Evolutionary conservation across 2,888 invertebrate species (phyloP), one percentile per base, ranked within the genome.

Genomic region (Cabera pusaria): DNA sequence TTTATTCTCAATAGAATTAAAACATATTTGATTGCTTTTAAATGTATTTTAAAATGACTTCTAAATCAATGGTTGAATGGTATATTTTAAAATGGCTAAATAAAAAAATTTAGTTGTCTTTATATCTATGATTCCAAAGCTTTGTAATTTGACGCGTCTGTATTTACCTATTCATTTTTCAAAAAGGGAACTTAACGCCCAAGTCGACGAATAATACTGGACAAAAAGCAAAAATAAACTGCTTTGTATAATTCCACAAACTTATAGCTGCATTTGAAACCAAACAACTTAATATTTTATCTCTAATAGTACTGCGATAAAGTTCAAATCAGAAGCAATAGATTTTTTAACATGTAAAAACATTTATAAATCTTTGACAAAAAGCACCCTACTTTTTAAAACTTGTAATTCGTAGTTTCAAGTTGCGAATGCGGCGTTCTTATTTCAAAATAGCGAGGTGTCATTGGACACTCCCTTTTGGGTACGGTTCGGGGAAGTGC

Each of bases 401-500:
- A 83, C 75, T 76, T 80, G 80, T 88, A 88, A 88, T 88, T 87
- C 77, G 85, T 87, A 86, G 88, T 81, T 88, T 88, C 88, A 53
- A 77, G 75, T 88, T 87, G 83, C 87, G 77, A 86, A 78, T 81
- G 82, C 80, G 82, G 83, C 81, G 74, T 85, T 86, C 85, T 79
- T 81, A 86, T 87, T 87, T 87, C 87, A 87, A 87, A 88, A 88
- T 87, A 81, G 78, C 78, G 79, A 84, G 83, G 86, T 86, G 87
- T 87, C 86, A 87, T 80, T 76, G 75, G 84, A 87, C 81, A 85
- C 86, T 85, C 86, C 85, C 79, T 77, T 59, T 45, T 42, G 34
- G 41, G 63, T 65, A 70, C 41, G 44, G 73, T 19, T 39, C 5
- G 33, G 46, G 73, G 67, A 81, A 84, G 65, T 78, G 14, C 12